Percentiles rank a stretch among this genome's conserved stretches.
Evolutionary conservation across 2,113 vertebrate species (phyloP).

Genomic region (Antechinus stuartii): DNA sequence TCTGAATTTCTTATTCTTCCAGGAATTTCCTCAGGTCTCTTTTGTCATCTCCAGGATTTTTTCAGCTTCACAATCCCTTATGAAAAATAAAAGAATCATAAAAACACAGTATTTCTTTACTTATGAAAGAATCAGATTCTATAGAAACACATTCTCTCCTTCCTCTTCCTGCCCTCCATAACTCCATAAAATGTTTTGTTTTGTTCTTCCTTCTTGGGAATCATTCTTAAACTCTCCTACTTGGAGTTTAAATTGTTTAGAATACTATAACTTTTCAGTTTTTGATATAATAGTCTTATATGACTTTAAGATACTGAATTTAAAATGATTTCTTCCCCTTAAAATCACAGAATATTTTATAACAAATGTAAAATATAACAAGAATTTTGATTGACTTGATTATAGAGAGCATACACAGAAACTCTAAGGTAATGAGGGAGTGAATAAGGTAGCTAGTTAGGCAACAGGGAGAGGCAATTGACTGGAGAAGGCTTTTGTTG

Average conservation of each 20-base stretch:
- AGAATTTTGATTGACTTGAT: constrained; percentile 48
- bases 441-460: no score
- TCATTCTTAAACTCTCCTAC: constrained; percentile 56
- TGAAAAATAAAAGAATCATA: constrained; percentile 26
- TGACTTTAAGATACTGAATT: constrained; percentile 38
- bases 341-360: constrained; percentile 47
- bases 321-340: constrained; percentile 34
- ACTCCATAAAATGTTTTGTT: constrained; percentile 22
- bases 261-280: constrained; percentile 74
- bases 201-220: constrained; percentile 13
- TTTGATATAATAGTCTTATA: constrained; percentile 73
- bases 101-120: constrained; percentile 32
- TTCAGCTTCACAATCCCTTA: constrained; percentile 37
- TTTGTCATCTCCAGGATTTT: constrained; percentile 31
- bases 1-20: constrained; percentile 49
- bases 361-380: constrained; percentile 48
- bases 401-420: constrained; percentile 7
- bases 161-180: constrained; percentile 52
- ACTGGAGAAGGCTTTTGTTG: no score
- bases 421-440: no score
- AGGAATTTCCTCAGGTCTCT: constrained; percentile 47
- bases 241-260: constrained; percentile 66
- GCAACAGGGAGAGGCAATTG: no score
- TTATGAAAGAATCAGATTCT: constrained; percentile 13
- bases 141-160: background rate